Conservation (phyloP, 2,113 vertebrate genomes). For the Ciconia boyciana region DNA sequence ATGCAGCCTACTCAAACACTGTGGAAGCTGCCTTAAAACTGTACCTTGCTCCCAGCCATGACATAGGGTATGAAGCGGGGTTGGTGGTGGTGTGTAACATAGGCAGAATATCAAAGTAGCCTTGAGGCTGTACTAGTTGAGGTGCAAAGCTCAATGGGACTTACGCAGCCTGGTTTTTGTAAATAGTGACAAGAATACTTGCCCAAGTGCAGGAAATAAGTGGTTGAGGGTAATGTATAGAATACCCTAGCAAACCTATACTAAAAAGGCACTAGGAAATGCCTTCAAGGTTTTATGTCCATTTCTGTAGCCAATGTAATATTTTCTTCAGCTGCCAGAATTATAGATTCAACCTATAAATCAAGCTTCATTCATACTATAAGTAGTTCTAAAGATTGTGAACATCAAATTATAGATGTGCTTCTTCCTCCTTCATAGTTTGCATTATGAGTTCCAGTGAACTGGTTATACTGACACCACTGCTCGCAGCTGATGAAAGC, state of each 20-base stretch:
- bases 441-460: not conserved
- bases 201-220: not conserved
- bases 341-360: not conserved
- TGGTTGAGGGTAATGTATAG: not conserved
- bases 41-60: not conserved
- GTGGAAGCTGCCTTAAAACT: not conserved
- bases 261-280: not conserved
- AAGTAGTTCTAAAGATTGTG: not conserved
- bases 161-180: not conserved
- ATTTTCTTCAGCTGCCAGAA: not conserved
- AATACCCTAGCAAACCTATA: not conserved
- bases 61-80: accelerated
- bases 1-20: accelerated
- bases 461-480: not conserved
- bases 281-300: not conserved
- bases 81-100: not conserved
- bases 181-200: not conserved
- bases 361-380: not conserved
- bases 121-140: not conserved
- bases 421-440: not conserved
- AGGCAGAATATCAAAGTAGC: not conserved
- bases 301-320: not conserved
- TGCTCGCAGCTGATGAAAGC: not conserved
- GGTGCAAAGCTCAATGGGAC: not conserved
- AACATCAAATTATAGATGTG: not conserved